phyloP scores from a whole-genome alignment of 2,888 invertebrate species.

The Athetis lepigone region DNA sequence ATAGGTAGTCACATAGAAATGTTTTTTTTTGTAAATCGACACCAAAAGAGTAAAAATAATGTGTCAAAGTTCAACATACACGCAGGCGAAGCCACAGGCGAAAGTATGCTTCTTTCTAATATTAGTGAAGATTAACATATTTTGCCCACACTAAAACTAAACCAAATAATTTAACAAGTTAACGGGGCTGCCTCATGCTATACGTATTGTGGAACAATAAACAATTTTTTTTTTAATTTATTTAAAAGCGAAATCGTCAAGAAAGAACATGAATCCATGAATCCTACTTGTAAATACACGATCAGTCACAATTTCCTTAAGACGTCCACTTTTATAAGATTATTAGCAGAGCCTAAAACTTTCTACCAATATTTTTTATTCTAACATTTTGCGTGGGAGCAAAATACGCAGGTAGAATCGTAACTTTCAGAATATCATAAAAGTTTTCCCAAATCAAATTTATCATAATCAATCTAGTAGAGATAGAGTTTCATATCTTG shows the following conservation, averaged over 20 bases:
- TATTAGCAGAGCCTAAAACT: slow-evolving; percentile 28
- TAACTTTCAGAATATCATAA: slow-evolving; percentile 33
- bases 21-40: too few relatives aligned
- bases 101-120: too few relatives aligned
- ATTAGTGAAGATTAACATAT: too few relatives aligned
- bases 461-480: slow-evolving; percentile 48
- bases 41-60: too few relatives aligned
- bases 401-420: slow-evolving; percentile 26
- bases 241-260: not conserved
- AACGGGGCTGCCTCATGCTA: too few relatives aligned
- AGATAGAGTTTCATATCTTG: slow-evolving; percentile 23
- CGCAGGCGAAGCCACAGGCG: too few relatives aligned
- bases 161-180: too few relatives aligned
- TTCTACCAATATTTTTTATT: slow-evolving; percentile 15
- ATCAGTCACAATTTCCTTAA: slow-evolving; percentile 16
- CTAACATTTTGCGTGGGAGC: slow-evolving; percentile 9
- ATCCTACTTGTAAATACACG: slow-evolving; percentile 8
- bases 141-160: too few relatives aligned
- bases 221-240: too few relatives aligned
- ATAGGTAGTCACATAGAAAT: too few relatives aligned
- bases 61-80: too few relatives aligned
- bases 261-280: not conserved
- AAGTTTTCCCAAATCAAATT: slow-evolving; percentile 39
- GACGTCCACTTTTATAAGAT: not conserved
- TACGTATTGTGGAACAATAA: too few relatives aligned